phyloP scores from a whole-genome alignment of 2,113 vertebrate species.

The Platysteira castanea region DNA sequence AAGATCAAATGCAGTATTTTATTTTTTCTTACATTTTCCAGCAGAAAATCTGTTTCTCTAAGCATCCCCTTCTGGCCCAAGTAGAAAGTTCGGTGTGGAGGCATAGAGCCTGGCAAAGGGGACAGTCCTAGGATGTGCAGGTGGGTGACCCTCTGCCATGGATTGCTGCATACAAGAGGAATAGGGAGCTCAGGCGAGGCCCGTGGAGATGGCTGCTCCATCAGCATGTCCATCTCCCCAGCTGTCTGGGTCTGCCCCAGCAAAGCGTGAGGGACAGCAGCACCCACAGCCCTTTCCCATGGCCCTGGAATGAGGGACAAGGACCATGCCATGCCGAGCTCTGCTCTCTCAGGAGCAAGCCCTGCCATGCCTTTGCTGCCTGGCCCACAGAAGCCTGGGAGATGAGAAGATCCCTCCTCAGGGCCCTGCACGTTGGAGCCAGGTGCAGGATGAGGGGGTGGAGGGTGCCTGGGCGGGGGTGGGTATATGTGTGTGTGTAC shows the following conservation, averaged over 20 bases:
- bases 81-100: neutral
- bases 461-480: neutral
- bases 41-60: neutral
- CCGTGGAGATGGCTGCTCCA: neutral
- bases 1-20: neutral
- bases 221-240: rapidly evolving
- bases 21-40: neutral
- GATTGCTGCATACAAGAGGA: neutral
- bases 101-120: neutral
- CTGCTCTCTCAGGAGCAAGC: neutral
- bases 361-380: neutral
- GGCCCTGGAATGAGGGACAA: neutral
- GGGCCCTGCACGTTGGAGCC: neutral
- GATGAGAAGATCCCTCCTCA: neutral
- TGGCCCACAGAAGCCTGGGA: neutral
- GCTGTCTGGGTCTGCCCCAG: neutral
- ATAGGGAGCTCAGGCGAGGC: neutral
- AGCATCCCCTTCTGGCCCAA: neutral
- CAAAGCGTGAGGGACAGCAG: neutral
- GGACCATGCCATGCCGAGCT: rapidly evolving
- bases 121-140: neutral
- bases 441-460: neutral
- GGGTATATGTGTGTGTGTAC: neutral
- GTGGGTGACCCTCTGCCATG: neutral
- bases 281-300: neutral